phyloP scores from a whole-genome alignment of 2,888 invertebrate genomes.

The Chorisops tibialis region DNA sequence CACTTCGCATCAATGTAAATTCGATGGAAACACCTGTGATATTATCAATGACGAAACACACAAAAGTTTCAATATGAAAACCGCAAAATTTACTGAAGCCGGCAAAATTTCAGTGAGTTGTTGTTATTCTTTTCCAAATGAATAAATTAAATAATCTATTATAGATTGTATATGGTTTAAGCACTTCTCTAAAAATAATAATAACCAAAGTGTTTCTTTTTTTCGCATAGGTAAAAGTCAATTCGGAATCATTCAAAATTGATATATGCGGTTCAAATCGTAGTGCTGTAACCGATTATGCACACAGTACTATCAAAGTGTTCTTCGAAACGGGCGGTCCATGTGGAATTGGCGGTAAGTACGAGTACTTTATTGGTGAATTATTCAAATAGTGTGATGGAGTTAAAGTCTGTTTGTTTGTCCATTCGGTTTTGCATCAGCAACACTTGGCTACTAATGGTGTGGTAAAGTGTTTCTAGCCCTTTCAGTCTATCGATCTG shows the following conservation, averaged over 20 bases:
- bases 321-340: constrained; percentile 44
- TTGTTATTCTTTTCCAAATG: background rate
- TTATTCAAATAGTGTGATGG: too few relatives aligned
- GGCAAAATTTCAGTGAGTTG: constrained; percentile 46
- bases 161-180: background rate
- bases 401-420: too few relatives aligned
- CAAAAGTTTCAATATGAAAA: constrained; percentile 43
- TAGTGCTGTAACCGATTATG: constrained; percentile 47
- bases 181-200: background rate
- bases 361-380: too few relatives aligned
- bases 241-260: constrained; percentile 37
- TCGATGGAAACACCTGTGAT: constrained; percentile 44
- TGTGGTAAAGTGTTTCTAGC: too few relatives aligned
- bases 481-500: too few relatives aligned
- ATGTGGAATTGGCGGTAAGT: constrained; percentile 45
- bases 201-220: too few relatives aligned
- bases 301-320: constrained; percentile 47
- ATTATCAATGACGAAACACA: constrained; percentile 47
- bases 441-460: too few relatives aligned
- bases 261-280: constrained; percentile 43
- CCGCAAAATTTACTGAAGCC: constrained; percentile 42
- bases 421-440: too few relatives aligned
- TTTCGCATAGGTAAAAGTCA: constrained; percentile 37
- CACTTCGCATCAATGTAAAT: constrained; percentile 46
- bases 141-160: constrained; percentile 7